Conservation (phyloP, 2,797 vertebrate genomes). For the Euthynnus affinis region DNA sequence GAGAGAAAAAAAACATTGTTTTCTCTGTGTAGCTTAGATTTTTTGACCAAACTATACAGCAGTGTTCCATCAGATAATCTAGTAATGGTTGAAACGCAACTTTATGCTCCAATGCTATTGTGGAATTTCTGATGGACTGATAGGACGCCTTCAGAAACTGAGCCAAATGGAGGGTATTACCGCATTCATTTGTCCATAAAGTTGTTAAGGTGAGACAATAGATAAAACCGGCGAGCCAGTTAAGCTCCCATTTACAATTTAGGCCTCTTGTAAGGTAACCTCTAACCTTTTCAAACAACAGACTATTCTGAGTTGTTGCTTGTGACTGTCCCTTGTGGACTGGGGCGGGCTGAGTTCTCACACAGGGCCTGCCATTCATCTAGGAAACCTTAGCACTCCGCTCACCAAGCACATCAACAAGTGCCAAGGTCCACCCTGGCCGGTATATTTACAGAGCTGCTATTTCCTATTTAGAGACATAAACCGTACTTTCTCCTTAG, state of each 20-base stretch:
- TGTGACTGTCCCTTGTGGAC: constrained; percentile 58
- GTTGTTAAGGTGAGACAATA: constrained; percentile 43
- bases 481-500: constrained; percentile 66
- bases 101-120: constrained; percentile 41
- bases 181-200: constrained; percentile 38
- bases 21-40: constrained; percentile 36
- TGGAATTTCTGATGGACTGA: constrained; percentile 61
- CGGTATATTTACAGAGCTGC: constrained; percentile 69
- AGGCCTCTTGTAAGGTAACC: constrained; percentile 51
- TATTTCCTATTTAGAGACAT: constrained; percentile 68
- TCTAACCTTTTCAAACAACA: constrained; percentile 73
- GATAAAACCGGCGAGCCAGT: constrained; percentile 40
- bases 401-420: constrained; percentile 64
- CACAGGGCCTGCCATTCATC: constrained; percentile 78
- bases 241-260: constrained; percentile 44
- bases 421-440: constrained; percentile 67
- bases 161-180: constrained; percentile 26
- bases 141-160: constrained; percentile 28
- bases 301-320: constrained; percentile 70
- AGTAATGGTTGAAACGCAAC: constrained; percentile 46
- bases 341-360: constrained; percentile 48
- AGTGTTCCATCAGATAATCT: constrained; percentile 60
- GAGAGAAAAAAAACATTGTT: constrained; percentile 29
- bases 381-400: constrained; percentile 72
- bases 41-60: constrained; percentile 31